Percentiles rank a stretch among this genome's conserved stretches.
Evolutionary conservation across 1,140 invertebrate genomes (phyloP).

Genomic region (Ips typographus): DNA sequence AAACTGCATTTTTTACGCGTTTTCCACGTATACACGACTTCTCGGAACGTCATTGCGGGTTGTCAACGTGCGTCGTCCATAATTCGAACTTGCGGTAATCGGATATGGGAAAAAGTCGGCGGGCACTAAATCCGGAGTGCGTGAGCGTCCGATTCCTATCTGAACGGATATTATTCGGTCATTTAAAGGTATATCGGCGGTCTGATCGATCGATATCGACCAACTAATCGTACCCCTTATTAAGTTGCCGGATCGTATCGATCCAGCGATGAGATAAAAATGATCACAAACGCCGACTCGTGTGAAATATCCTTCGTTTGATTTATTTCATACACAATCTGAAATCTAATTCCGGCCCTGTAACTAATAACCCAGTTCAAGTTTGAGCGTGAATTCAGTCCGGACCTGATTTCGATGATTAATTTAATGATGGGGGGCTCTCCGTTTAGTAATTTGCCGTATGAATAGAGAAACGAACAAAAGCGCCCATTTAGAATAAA

Average conservation of each 20-base stretch:
- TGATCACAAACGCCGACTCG: conserved; percentile 11
- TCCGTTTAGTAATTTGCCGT: background rate
- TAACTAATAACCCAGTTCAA: background rate
- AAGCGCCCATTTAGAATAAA: background rate
- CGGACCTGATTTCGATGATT: background rate
- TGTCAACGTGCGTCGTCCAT: too few relatives aligned
- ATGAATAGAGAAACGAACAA: conserved; percentile 7
- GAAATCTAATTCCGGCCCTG: background rate
- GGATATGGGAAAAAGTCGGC: background rate
- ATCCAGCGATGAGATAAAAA: conserved; percentile 6
- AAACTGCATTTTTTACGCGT: too few relatives aligned
- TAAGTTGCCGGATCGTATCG: background rate
- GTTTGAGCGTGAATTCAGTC: background rate
- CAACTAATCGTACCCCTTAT: conserved; percentile 15
- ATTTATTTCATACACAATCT: conserved; percentile 4
- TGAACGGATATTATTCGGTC: conserved; percentile 6
- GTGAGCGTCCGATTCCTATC: background rate
- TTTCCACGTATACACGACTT: too few relatives aligned
- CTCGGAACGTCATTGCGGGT: too few relatives aligned
- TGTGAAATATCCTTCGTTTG: conserved; percentile 14
- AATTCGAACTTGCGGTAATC: background rate
- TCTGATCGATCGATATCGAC: conserved; percentile 13
- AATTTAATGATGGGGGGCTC: background rate
- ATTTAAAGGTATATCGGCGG: background rate
- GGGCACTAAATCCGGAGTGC: background rate